Base-by-base conservation (phyloP, 2,113 vertebrate species). In the Phalacrocorax carbo region DNA sequence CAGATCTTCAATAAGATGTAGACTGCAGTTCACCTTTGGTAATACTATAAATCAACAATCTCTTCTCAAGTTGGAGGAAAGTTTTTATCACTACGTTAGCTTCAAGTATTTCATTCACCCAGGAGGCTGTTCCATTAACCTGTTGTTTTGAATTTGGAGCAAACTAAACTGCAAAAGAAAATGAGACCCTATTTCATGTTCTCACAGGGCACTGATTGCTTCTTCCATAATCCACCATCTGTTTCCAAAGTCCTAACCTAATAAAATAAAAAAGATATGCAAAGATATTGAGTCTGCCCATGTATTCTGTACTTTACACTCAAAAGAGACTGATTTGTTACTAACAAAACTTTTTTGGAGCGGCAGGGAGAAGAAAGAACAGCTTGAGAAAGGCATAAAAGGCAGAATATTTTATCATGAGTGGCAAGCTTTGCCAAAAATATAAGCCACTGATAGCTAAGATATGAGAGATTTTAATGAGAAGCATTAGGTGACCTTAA, bases 401-500 rank as follows among this genome's bases (percentile, higher is more conserved):
- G 27, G 23, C 36, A 76, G 48, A 30, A 48, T 71, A 52, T 86
- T 88, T 86, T 89, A 72, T 68, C 9, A 19, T 19, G 13, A 80
- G 32, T 89, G 73, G 40, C 58, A 94, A 93, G 62, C 17, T 97
- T 76, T 91, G 32, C 51, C 49, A 89, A 85, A 93, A 89, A 71
- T 87, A 23, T 58, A 87, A 95, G 18, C 42, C 48, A 68, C 32
- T 77, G 54, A 82, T 91, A 91, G 58, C 57, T 65, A 87, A 61
- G 22, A 65, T 90, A 82, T 85, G 75, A 79, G 52, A 80, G 6
- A 75, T 72, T 94, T 84, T 97, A 93, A 95, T 94, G 66, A 87
- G 58, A 91, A 91, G 7, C 49, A 55, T 94, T 94, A 95, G 69
- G 21, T 95, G 49, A 85, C 54, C 85, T 94, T 94, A 96, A 89